A percentile compares a stretch with the other conserved stretches of the same genome.
Evolutionary conservation across 1,140 invertebrate genomes (phyloP).

Genomic region (Saccostrea echinata): DNA sequence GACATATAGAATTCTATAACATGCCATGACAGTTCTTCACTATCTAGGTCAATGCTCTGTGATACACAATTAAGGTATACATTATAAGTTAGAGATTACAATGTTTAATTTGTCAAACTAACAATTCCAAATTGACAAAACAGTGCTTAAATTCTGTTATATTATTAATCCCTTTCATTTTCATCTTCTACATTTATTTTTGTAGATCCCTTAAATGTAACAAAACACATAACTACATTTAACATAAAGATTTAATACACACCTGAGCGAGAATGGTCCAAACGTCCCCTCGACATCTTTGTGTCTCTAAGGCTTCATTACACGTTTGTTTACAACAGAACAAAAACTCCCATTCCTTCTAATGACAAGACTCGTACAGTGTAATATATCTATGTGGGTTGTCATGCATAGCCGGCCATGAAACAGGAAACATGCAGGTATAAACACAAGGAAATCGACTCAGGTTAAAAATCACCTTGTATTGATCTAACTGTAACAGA

Average conservation of each 20-base stretch:
- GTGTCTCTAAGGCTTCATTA: slow-evolving; percentile 13
- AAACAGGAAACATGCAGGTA: background rate
- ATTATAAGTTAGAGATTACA: too few species aligned
- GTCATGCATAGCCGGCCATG: background rate
- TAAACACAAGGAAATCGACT: background rate
- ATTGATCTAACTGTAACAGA: slow-evolving; percentile 12
- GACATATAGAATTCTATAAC: too few species aligned
- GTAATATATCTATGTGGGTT: background rate
- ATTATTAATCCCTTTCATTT: background rate
- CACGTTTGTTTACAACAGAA: slow-evolving; percentile 26
- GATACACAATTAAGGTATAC: too few species aligned
- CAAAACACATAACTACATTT: background rate
- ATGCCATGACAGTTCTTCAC: too few species aligned
- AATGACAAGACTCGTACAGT: background rate
- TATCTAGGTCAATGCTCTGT: too few species aligned
- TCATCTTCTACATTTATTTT: background rate
- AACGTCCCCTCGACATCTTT: slow-evolving; percentile 15
- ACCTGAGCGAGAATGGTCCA: slow-evolving; percentile 12
- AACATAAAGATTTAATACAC: background rate
- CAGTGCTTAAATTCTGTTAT: background rate
- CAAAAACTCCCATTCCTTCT: background rate
- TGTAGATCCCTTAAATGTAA: background rate
- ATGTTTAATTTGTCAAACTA: background rate
- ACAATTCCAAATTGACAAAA: background rate
- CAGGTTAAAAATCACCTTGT: background rate